Conservation (phyloP, 2,113 vertebrate genomes). For the Neoarius graeffei region DNA sequence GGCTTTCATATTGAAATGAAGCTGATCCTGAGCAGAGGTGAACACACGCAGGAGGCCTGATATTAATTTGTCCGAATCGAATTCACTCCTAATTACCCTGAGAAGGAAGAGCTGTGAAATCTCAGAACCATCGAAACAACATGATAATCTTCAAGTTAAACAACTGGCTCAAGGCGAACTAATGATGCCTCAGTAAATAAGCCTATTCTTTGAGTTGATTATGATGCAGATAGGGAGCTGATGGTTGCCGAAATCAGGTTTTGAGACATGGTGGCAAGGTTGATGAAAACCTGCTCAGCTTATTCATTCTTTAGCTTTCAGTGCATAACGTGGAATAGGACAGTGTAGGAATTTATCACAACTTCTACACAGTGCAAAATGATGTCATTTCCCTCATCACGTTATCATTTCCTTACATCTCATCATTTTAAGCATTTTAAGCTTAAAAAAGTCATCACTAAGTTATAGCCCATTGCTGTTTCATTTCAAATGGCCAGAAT, state of each 20-base stretch:
- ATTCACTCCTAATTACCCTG: conserved; percentile 56
- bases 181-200: conserved; percentile 60
- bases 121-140: conserved; percentile 65
- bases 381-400: not conserved
- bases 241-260: conserved; percentile 23
- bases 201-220: conserved; percentile 43
- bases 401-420: not conserved
- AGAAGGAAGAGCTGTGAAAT: conserved; percentile 54
- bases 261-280: conserved; percentile 9
- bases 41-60: conserved; percentile 14
- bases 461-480: not conserved
- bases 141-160: conserved; percentile 64
- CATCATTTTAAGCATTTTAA: not conserved
- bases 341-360: not conserved
- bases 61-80: conserved; percentile 54
- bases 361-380: conserved; percentile 1
- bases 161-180: conserved; percentile 55
- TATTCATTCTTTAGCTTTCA: not conserved
- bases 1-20: conserved; percentile 39
- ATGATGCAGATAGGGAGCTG: conserved; percentile 61
- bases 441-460: not conserved
- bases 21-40: conserved; percentile 1
- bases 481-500: too few relatives aligned
- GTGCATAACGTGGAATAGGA: not conserved
- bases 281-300: not conserved